phyloP scores from a whole-genome alignment of 2,888 invertebrate species.

The Eristalis pertinax region DNA sequence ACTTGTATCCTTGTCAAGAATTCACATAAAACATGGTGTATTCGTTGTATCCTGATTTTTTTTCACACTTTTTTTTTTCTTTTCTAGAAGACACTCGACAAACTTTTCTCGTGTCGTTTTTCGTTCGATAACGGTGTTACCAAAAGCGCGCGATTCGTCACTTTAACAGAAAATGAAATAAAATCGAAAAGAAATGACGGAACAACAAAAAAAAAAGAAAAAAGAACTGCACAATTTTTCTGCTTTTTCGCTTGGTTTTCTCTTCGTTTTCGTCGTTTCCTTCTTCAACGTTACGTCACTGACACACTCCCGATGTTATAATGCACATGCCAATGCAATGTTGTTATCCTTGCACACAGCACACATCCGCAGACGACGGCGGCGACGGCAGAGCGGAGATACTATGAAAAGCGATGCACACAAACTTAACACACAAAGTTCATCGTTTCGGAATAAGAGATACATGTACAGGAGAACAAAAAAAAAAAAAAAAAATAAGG shows the following conservation, averaged over 20 bases:
- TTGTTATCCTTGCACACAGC: constrained; percentile 59
- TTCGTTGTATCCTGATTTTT: not conserved
- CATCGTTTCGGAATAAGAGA: not conserved
- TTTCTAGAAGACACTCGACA: constrained; percentile 9
- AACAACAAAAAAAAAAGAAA: not conserved
- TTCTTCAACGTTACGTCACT: constrained; percentile 65
- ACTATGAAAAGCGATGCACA: not conserved
- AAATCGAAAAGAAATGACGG: not conserved
- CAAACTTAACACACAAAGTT: constrained; percentile 9
- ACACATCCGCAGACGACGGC: constrained; percentile 11
- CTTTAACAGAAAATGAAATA: not conserved
- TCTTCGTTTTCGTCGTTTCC: constrained; percentile 13
- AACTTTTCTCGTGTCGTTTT: not conserved
- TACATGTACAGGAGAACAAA: not conserved
- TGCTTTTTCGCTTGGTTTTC: constrained; percentile 9
- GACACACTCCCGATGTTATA: constrained; percentile 63
- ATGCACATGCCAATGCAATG: constrained; percentile 58
- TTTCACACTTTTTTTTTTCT: not conserved
- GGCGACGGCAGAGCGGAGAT: constrained; percentile 19
- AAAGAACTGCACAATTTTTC: constrained; percentile 4
- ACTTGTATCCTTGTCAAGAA: not conserved
- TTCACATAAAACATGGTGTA: not conserved
- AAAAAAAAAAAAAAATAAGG: not conserved
- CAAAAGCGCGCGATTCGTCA: constrained; percentile 61
- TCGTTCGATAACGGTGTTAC: constrained; percentile 16